Percentiles rank a stretch among this genome's conserved stretches.
Evolutionary conservation across 2,888 invertebrate species (phyloP).

Genomic region (Dryomyza anilis): DNA sequence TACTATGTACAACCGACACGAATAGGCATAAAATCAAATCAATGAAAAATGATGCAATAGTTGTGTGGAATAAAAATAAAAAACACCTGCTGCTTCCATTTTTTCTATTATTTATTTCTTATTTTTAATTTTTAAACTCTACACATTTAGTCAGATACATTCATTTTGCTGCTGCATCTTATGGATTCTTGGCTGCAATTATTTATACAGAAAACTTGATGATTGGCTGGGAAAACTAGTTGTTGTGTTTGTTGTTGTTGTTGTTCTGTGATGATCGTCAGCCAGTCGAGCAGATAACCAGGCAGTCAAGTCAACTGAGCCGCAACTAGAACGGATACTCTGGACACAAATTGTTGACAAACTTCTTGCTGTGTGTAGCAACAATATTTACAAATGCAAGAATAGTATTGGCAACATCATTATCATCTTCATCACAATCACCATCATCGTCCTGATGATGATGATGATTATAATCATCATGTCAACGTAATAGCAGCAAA

Average conservation of each 20-base stretch:
- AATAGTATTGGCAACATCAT: neutral
- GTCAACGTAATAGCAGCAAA: neutral
- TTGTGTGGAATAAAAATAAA: too few species aligned
- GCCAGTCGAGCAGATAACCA: too few species aligned
- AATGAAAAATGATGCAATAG: conserved; percentile 26
- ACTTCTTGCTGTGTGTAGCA: conserved; percentile 14
- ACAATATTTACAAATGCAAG: neutral
- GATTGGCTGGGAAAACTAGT: conserved; percentile 19
- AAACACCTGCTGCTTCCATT: conserved; percentile 8
- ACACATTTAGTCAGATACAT: neutral
- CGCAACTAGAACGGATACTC: conserved; percentile 24
- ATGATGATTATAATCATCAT: conserved; percentile 9
- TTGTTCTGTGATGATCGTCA: too few species aligned
- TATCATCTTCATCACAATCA: too few species aligned
- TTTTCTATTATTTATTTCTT: too few species aligned
- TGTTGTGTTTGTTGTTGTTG: neutral
- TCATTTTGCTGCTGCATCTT: neutral
- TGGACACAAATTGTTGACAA: conserved; percentile 23
- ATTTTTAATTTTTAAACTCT: too few species aligned
- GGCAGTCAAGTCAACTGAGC: neutral
- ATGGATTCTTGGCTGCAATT: conserved; percentile 19
- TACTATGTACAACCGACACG: too few species aligned
- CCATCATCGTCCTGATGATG: too few species aligned
- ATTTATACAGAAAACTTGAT: conserved; percentile 26
- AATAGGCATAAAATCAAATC: too few species aligned